Percentiles rank a stretch among this genome's conserved stretches.
phyloP scores from a whole-genome alignment of 2,113 vertebrate species.

The Tetraodon nigroviridis region DNA sequence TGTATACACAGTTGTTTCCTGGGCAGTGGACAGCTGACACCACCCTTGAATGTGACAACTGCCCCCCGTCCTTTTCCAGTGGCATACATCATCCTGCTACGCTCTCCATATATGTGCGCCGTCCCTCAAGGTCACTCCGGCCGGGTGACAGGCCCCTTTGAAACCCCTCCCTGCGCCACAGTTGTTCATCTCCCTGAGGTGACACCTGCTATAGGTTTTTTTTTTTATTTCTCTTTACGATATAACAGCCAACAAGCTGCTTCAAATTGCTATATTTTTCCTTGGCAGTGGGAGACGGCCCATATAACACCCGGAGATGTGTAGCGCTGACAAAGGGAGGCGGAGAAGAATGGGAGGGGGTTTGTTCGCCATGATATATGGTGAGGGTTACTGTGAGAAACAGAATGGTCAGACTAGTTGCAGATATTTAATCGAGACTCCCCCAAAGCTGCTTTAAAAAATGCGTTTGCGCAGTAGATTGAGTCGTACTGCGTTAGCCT shows the following conservation, averaged over 20 bases:
- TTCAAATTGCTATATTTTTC: slow-evolving; percentile 66
- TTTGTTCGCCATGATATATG: slow-evolving; percentile 8
- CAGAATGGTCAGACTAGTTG: slow-evolving; percentile 11
- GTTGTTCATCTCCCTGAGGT: slow-evolving; percentile 64
- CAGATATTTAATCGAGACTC: slow-evolving; percentile 12
- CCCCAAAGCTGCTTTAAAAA: slow-evolving; percentile 8
- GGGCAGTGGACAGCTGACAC: slow-evolving; percentile 64
- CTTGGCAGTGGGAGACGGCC: slow-evolving; percentile 58
- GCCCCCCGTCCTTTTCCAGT: slow-evolving; percentile 31
- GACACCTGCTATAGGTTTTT: slow-evolving; percentile 56
- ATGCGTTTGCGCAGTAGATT: slow-evolving; percentile 32
- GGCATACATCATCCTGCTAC: slow-evolving; percentile 13
- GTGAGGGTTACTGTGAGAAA: neutral
- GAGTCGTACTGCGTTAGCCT: slow-evolving; percentile 23
- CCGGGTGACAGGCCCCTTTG: slow-evolving; percentile 44
- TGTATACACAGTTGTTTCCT: slow-evolving; percentile 68
- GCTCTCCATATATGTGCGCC: slow-evolving; percentile 30
- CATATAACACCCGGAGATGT: slow-evolving; percentile 54
- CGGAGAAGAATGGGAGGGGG: slow-evolving; percentile 9
- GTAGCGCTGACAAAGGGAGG: slow-evolving; percentile 19
- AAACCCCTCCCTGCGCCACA: slow-evolving; percentile 56
- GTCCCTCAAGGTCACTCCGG: slow-evolving; percentile 62
- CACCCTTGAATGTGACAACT: slow-evolving; percentile 46
- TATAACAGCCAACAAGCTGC: slow-evolving; percentile 62
- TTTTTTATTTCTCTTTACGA: slow-evolving; percentile 54